Conservation (phyloP, 2,797 vertebrate species). For the Clarias fuscus region DNA sequence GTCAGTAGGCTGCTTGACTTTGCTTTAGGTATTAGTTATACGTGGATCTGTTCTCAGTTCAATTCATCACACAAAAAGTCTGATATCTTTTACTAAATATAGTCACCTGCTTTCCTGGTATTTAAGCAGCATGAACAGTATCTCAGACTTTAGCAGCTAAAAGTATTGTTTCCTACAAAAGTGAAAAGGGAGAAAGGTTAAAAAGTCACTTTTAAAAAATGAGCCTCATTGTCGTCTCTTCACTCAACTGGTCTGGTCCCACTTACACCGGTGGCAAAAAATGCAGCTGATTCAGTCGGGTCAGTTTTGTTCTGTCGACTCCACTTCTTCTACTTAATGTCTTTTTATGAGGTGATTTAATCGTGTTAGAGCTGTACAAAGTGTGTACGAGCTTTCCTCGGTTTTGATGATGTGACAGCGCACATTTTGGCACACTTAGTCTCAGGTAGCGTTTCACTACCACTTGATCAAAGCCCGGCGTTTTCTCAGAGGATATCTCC, state of each 20-base stretch:
- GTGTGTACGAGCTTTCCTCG: background rate
- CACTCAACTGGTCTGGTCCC: background rate
- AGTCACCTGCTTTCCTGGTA: no score
- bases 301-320: background rate
- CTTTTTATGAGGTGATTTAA: background rate
- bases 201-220: background rate
- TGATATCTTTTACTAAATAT: background rate
- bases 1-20: no score
- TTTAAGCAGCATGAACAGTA: background rate
- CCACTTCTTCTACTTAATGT: background rate
- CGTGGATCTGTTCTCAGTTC: background rate
- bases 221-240: background rate
- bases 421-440: conserved; percentile 6
- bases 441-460: background rate
- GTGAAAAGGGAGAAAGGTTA: background rate
- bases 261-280: background rate
- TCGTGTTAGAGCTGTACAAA: background rate
- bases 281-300: background rate
- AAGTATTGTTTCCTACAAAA: background rate
- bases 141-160: background rate
- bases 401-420: background rate
- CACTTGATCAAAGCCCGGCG: background rate
- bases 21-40: background rate
- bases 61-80: background rate
- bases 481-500: background rate